Percentiles rank a stretch among this genome's conserved stretches.
phyloP scores from a whole-genome alignment of 2,888 invertebrate species.

The Oscheius sp. region DNA sequence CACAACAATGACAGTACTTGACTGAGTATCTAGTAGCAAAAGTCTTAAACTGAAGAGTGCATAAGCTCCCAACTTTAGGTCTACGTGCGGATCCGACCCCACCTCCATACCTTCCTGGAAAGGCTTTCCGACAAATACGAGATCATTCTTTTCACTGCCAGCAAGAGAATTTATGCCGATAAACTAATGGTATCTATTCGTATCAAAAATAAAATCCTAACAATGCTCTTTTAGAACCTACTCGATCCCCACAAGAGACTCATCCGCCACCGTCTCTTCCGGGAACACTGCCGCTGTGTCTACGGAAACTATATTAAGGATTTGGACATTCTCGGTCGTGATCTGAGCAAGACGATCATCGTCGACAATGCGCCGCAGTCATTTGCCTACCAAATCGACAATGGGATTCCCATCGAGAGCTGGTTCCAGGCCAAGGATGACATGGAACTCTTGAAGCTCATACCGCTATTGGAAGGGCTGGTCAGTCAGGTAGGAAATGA shows the following conservation, averaged over 20 bases:
- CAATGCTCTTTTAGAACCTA: constrained; percentile 78
- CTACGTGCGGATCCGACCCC: constrained; percentile 89
- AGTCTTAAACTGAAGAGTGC: not conserved
- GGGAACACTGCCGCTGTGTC: constrained; percentile 93
- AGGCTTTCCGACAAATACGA: constrained; percentile 88
- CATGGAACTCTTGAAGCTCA: constrained; percentile 87
- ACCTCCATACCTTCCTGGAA: constrained; percentile 90
- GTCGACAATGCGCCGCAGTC: constrained; percentile 89
- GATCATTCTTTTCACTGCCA: constrained; percentile 93
- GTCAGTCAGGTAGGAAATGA: constrained; percentile 39
- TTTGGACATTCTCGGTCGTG: constrained; percentile 89
- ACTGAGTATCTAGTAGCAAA: not conserved
- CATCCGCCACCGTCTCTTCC: constrained; percentile 88
- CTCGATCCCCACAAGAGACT: constrained; percentile 88
- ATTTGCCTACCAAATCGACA: constrained; percentile 91
- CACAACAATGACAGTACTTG: too few species aligned
- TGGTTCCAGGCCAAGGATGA: constrained; percentile 94
- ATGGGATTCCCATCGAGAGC: constrained; percentile 95
- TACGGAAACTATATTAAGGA: constrained; percentile 97
- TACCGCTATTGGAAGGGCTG: constrained; percentile 86
- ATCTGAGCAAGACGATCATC: constrained; percentile 87
- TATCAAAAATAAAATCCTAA: not conserved
- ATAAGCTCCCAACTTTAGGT: constrained; percentile 74
- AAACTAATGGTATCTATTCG: constrained; percentile 80
- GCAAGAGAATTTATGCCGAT: constrained; percentile 93